phyloP scores from a whole-genome alignment of 2,113 vertebrate genomes.

The Pterocles orientalis region DNA sequence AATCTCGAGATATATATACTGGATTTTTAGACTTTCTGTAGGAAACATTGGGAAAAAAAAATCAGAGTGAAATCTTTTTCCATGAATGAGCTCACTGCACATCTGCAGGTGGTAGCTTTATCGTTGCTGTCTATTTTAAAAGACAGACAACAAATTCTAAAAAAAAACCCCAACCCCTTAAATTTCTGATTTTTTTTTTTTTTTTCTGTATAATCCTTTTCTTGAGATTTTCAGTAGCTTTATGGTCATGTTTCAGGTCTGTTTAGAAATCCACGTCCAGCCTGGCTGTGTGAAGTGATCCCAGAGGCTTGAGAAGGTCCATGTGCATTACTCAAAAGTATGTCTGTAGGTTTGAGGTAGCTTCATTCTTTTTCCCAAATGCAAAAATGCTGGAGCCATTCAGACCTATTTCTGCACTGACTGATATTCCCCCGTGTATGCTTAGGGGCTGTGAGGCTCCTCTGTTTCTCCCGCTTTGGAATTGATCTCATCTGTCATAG shows the following conservation, averaged over 20 bases:
- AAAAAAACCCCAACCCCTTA: background rate
- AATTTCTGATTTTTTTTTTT: background rate
- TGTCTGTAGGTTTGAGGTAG: background rate
- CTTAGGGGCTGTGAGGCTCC: background rate
- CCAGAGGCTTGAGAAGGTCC: rapidly evolving
- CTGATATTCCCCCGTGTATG: background rate
- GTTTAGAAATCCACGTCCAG: background rate
- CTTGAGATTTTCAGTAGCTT: background rate
- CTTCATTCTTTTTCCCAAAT: background rate
- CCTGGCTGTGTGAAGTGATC: background rate
- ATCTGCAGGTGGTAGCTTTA: background rate
- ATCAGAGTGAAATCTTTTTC: background rate
- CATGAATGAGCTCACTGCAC: rapidly evolving
- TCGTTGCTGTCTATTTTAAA: background rate
- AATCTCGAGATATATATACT: rapidly evolving
- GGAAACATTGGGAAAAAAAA: background rate
- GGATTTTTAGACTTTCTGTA: background rate
- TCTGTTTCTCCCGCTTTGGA: background rate
- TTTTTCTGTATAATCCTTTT: background rate
- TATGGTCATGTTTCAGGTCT: background rate
- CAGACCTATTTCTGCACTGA: background rate
- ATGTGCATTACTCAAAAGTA: background rate
- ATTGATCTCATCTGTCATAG: background rate
- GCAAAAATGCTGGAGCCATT: background rate
- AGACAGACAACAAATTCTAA: background rate